Evolutionary conservation across 1,140 invertebrate species (phyloP).

Genomic region (Meloidogyne exigua): DNA sequence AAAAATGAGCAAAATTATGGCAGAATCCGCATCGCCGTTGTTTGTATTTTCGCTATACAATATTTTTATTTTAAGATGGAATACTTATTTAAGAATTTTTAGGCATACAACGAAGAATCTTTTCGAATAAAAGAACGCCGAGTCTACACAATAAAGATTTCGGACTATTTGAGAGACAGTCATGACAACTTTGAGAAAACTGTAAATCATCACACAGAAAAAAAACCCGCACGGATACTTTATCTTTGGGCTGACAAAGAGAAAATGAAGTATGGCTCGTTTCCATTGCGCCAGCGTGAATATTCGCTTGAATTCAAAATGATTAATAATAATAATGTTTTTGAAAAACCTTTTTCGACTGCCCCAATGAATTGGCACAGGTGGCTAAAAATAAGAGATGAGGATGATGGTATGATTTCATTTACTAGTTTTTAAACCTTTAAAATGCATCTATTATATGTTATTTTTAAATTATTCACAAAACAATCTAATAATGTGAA

Average conservation of each 20-base stretch:
- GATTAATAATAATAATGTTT: neutral
- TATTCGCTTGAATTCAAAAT: slow-evolving; percentile 2
- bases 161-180: neutral
- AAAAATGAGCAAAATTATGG: slow-evolving; percentile 2
- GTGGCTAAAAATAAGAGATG: neutral
- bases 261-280: neutral
- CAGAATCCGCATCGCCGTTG: neutral
- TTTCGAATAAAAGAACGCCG: neutral
- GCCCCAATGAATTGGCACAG: neutral
- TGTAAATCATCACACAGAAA: neutral
- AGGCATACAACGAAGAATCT: slow-evolving; percentile 4
- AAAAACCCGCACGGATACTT: neutral
- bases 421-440: too few species aligned
- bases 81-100: neutral
- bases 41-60: neutral
- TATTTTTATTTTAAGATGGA: neutral
- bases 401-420: neutral
- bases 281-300: neutral
- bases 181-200: neutral
- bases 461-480: too few species aligned
- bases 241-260: neutral
- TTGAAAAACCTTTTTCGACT: neutral
- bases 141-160: neutral
- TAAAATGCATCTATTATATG: too few species aligned
- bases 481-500: too few species aligned